Conservation (phyloP, 2,888 invertebrate genomes). For the Cheilosia urbana region DNA sequence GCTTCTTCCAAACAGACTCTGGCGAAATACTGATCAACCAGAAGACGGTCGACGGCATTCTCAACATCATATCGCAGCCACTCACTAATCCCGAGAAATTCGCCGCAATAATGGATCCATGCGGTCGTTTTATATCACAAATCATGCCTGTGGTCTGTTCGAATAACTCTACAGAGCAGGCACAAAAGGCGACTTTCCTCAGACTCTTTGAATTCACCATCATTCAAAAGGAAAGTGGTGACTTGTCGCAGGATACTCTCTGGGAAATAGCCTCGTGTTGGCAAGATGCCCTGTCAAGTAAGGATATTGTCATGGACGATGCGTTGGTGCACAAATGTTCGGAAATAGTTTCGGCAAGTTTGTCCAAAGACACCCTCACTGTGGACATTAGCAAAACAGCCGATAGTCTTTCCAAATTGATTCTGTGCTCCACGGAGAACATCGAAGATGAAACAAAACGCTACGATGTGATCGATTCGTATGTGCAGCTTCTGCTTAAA, state of each 20-base stretch:
- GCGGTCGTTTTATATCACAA: constrained; percentile 85
- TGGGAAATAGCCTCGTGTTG: constrained; percentile 86
- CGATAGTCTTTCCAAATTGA: constrained; percentile 80
- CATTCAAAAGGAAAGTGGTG: constrained; percentile 80
- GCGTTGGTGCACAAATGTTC: constrained; percentile 78
- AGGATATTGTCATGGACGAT: constrained; percentile 80
- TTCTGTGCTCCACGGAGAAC: constrained; percentile 81
- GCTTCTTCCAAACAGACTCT: constrained; percentile 83
- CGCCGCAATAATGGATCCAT: constrained; percentile 83
- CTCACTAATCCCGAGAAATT: constrained; percentile 76
- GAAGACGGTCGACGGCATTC: constrained; percentile 80
- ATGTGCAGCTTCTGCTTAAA: constrained; percentile 67
- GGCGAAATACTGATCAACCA: constrained; percentile 82
- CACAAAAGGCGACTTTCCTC: constrained; percentile 84
- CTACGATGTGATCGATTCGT: constrained; percentile 78
- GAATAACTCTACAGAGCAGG: constrained; percentile 82
- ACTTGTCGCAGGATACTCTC: constrained; percentile 84
- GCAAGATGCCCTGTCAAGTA: constrained; percentile 85
- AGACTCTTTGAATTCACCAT: constrained; percentile 84
- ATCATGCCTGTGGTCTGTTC: constrained; percentile 85
- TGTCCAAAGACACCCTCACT: constrained; percentile 49
- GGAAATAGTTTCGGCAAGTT: constrained; percentile 77
- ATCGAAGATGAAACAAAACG: constrained; percentile 78
- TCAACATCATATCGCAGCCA: constrained; percentile 80
- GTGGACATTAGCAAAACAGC: constrained; percentile 79